A percentile compares a stretch with the other conserved stretches of the same genome.
Evolutionary conservation across 1,140 invertebrate species (phyloP).

Genomic region (Meloidogyne hapla): DNA sequence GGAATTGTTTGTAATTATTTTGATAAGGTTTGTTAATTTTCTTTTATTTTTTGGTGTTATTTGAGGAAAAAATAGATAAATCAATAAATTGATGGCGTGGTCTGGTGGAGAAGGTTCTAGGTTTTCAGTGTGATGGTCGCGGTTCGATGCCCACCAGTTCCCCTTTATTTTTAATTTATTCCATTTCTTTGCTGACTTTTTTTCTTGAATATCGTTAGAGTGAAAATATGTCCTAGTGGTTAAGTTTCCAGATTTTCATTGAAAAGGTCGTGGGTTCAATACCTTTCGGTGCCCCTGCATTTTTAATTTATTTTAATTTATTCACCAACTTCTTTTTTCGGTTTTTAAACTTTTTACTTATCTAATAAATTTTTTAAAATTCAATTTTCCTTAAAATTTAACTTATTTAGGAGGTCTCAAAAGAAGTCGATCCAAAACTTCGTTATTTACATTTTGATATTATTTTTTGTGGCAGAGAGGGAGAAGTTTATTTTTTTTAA

Average conservation of each 20-base stretch:
- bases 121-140: too few species aligned
- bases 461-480: conserved; percentile 27
- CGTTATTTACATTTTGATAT: conserved; percentile 27
- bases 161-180: too few species aligned
- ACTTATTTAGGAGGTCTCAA: conserved; percentile 13
- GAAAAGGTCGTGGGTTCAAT: not conserved
- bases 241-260: not conserved
- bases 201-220: too few species aligned
- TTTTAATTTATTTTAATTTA: too few species aligned
- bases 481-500: conserved; percentile 13
- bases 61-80: too few species aligned
- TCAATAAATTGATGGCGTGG: too few species aligned
- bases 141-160: too few species aligned
- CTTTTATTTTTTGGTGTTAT: too few species aligned
- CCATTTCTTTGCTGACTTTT: too few species aligned
- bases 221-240: not conserved
- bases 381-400: not conserved
- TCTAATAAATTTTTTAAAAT: not conserved
- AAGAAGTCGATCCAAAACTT: conserved; percentile 14
- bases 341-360: not conserved
- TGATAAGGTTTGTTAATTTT: conserved; percentile 21
- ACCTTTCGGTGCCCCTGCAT: too few species aligned
- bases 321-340: not conserved
- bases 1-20: conserved; percentile 29
- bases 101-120: too few species aligned